phyloP scores from a whole-genome alignment of 2,797 vertebrate species.

The Serranus cabrilla region DNA sequence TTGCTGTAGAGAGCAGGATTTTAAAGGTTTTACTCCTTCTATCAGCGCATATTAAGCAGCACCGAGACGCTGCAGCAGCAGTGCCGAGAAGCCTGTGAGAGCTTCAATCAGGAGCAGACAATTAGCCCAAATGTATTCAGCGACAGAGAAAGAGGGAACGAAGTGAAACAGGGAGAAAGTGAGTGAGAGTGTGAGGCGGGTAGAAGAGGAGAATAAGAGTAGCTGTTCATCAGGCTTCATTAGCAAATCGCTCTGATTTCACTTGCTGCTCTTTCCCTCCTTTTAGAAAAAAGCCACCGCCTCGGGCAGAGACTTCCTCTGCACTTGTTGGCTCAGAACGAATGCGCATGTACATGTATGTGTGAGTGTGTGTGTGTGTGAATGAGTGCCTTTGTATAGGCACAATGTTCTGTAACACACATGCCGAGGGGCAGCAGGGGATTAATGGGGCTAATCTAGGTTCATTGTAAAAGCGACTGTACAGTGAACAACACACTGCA shows the following conservation, averaged over 20 bases:
- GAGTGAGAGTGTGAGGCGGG: constrained; percentile 25
- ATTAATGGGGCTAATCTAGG: constrained; percentile 59
- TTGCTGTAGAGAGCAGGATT: constrained; percentile 22
- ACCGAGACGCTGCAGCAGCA: constrained; percentile 44
- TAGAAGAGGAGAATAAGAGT: constrained; percentile 42
- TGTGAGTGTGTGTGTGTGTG: constrained; percentile 33
- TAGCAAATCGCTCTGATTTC: constrained; percentile 51
- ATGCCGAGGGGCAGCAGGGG: constrained; percentile 46
- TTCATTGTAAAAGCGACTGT: constrained; percentile 49
- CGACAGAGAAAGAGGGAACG: constrained; percentile 15
- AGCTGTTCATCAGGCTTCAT: constrained; percentile 71
- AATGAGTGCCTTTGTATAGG: constrained; percentile 70
- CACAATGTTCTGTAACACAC: constrained; percentile 55
- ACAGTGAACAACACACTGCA: constrained; percentile 26
- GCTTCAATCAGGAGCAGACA: constrained; percentile 66
- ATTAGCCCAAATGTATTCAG: constrained; percentile 70
- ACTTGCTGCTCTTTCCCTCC: constrained; percentile 31
- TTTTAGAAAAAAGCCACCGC: constrained; percentile 34
- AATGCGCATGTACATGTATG: constrained; percentile 6
- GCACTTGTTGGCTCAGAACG: constrained; percentile 44
- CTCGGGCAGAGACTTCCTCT: constrained; percentile 52
- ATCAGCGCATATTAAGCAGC: constrained; percentile 43
- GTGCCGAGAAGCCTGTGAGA: constrained; percentile 43
- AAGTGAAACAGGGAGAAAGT: constrained; percentile 37
- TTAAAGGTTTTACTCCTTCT: constrained; percentile 18